These are phyloP conservation scores for Loris lydekkerianus DNA, from an alignment of 2,797 vertebrate species.

Conservation along the genomic window DNA sequence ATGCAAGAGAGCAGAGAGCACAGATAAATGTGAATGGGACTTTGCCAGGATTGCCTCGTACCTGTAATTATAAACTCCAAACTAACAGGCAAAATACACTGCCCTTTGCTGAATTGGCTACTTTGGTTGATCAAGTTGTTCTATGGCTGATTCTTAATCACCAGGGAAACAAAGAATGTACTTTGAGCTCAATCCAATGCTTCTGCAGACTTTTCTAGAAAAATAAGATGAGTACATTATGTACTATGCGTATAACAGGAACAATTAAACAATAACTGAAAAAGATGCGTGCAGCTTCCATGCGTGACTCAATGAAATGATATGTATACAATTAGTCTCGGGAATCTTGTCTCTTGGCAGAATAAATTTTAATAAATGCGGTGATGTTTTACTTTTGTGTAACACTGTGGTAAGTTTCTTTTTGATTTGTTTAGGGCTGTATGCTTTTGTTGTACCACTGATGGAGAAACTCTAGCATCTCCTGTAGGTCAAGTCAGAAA, in stretches of 20 bases:
- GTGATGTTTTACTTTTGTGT: background rate
- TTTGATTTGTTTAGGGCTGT: slow-evolving; percentile 32
- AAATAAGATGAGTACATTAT: slow-evolving; percentile 61
- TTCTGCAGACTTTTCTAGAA: slow-evolving; percentile 29
- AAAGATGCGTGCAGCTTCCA: background rate
- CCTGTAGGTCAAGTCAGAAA: slow-evolving; percentile 13
- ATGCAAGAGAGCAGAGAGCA: slow-evolving; percentile 43
- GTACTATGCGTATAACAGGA: slow-evolving; percentile 10
- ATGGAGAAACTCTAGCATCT: background rate
- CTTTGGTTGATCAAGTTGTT: background rate
- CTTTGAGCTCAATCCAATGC: slow-evolving; percentile 40
- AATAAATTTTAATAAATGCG: background rate
- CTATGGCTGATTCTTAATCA: slow-evolving; percentile 50
- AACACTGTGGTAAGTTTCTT: background rate
- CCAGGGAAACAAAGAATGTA: slow-evolving; percentile 37
- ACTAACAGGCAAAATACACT: background rate
- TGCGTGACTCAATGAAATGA: background rate
- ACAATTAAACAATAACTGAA: slow-evolving; percentile 34
- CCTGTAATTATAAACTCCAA: slow-evolving; percentile 42
- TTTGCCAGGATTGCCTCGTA: background rate
- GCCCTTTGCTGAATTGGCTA: slow-evolving; percentile 26
- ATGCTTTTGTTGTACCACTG: background rate
- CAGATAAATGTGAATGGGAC: background rate
- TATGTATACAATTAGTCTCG: background rate
- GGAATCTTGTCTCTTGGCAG: background rate